phyloP scores from a whole-genome alignment of 2,888 invertebrate species.

The Melieria picta region DNA sequence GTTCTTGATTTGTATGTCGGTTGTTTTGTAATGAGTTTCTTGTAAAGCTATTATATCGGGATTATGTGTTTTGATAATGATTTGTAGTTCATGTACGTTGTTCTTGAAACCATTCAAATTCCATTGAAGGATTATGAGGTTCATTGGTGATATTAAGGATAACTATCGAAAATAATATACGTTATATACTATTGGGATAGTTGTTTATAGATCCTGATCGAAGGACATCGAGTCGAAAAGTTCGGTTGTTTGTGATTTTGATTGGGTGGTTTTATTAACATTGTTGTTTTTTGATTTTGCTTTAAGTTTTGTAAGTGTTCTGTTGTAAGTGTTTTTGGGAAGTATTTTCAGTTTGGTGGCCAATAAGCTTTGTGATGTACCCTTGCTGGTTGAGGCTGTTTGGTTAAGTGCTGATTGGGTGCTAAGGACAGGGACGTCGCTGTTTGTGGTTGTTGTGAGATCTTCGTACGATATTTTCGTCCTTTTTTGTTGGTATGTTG shows the following conservation, averaged over 20 bases:
- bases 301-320: neutral
- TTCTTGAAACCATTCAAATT: neutral
- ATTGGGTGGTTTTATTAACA: neutral
- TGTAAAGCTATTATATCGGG: neutral
- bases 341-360: neutral
- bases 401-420: too few relatives aligned
- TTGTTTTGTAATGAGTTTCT: neutral
- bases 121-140: neutral
- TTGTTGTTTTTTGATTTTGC: neutral
- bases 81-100: constrained; percentile 8
- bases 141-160: neutral
- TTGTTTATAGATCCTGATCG: neutral
- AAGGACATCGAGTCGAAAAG: too few relatives aligned
- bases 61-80: neutral
- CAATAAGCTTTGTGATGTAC: too few relatives aligned
- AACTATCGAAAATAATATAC: neutral
- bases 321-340: neutral
- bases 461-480: too few relatives aligned
- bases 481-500: too few relatives aligned
- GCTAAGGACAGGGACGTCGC: too few relatives aligned
- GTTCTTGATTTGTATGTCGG: neutral
- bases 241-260: neutral
- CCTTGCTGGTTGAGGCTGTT: too few relatives aligned
- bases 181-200: neutral
- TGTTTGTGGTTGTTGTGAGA: too few relatives aligned